phyloP scores from a whole-genome alignment of 2,888 invertebrate species.

The Branchellion lobata region DNA sequence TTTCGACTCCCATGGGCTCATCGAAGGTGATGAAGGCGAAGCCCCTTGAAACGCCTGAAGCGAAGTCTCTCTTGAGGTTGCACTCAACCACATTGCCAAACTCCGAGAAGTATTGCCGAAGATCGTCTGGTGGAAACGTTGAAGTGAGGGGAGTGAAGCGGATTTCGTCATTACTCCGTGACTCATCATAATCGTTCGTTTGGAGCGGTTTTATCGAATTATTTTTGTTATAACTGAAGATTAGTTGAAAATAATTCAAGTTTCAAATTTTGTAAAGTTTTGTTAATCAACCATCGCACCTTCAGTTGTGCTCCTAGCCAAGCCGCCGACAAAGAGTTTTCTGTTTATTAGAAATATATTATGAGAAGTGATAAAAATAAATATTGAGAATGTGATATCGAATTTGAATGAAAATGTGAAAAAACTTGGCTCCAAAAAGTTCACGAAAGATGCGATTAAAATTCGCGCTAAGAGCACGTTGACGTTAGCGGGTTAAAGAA shows the following conservation, averaged over 20 bases:
- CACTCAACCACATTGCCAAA: constrained; percentile 44
- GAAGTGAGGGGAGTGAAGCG: not conserved
- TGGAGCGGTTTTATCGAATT: too few relatives aligned
- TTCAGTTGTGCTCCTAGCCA: constrained; percentile 42
- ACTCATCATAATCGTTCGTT: too few relatives aligned
- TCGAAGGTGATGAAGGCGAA: constrained; percentile 44
- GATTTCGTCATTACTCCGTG: not conserved
- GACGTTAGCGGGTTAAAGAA: not conserved
- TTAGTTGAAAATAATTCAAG: not conserved
- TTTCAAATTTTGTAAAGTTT: not conserved
- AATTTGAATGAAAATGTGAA: not conserved
- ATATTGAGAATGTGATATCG: not conserved
- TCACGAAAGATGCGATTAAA: not conserved
- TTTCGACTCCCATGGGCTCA: constrained; percentile 40
- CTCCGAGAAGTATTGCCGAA: constrained; percentile 42
- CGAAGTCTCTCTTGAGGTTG: constrained; percentile 37
- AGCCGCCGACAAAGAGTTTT: constrained; percentile 46
- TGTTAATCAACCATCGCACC: constrained; percentile 8
- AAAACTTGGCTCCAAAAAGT: not conserved
- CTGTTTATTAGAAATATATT: too few relatives aligned
- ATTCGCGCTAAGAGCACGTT: constrained; percentile 12
- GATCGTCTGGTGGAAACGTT: constrained; percentile 42
- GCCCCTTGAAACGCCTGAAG: constrained; percentile 43
- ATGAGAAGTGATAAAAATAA: not conserved
- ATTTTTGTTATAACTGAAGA: not conserved